Base-by-base conservation (phyloP, 2,888 invertebrate genomes). In the Chamaedrilus cognettii region DNA sequence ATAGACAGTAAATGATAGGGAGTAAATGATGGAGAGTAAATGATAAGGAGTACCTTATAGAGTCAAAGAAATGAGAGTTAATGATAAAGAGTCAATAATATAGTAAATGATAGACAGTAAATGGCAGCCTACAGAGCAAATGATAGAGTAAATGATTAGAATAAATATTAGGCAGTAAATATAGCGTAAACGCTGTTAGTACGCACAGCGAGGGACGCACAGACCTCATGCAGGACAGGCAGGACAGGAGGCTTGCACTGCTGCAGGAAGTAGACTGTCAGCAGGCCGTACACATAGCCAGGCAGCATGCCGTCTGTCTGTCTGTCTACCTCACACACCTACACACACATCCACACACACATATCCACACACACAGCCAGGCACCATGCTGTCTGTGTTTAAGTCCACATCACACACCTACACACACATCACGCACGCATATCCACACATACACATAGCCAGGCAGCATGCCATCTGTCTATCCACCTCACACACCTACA, bases 231-330 rank as follows among this genome's bases (percentile, higher is more conserved):
- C 5, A 87, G 76, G 31, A 86, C 83, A 26, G 87, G 87, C 35
- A 86, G 77, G 1, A 84, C 78, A 2, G 79, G 80, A 2, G 76
- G 78, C 2, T 70, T 68, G 35, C 76, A 70, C 69, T 84, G 84
- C 73, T 87, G 87, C 58, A 87, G 79, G 74, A 81, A 87, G 75
- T 85, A 85, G 5, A 87, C 79, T 0, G 85, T 81, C 84, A 87
- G 82, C 50, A 87, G 69, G 33, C 82, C 78, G 74, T 84, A 85
- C 34, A 84, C 83, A 72, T 85, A 85, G 1, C 86, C 77, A 1
- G 87, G 86, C 52, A 87, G 78, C 19, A 85, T 85, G 5, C 87
- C 86, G 59, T 79, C 77, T 26, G 82, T 79, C 69, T 84, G 85
- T 42, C 83, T 77, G 73, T 87, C 86, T 42, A 86, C 76, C 49